Evolutionary conservation across 2,888 invertebrate species (phyloP), one percentile per base, ranked within the genome.

Genomic region (Mactromeris polynyma): DNA sequence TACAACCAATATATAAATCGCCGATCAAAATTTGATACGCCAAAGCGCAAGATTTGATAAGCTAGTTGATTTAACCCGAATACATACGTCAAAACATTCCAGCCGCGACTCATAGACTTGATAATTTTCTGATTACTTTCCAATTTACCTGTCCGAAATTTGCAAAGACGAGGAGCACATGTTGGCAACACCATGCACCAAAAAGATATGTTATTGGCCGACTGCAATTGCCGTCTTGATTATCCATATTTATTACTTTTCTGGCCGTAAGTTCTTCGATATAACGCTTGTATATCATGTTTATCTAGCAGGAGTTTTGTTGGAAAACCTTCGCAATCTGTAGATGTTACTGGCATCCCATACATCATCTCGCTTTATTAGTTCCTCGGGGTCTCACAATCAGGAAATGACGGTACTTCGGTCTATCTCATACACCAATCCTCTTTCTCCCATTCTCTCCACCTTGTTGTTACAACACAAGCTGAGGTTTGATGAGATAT

Each of bases 311-410:
- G 3, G 26, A 73, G 33, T 36, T 33, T 33, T 33, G 36, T 33
- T 36, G 19, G 73, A 73, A 33, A 73, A 64, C 58, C 19, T 7
- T 33, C 2, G 4, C 36, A 73, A 36, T 36, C 73, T 33, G 73
- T 33, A 26, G 36, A 73, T 2, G 73, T 73, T 73, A 36, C 73
- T 33, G 36, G 36, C 58, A 46, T 54, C 82, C 51, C 73, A 87
- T 77, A 73, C 54, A 87, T 82, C 86, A 78, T 87, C 40, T 82
- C 38, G 51, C 58, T 82, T 82, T 87, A 87, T 87, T 87, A 78
- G 54, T 31, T 84, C 84, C 51, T 84, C 38, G 38, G 79, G 40
- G 42, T n/a, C 51, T 54, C 36, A 33, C 51, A 51, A 77, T 78
- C 54, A 77, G 84, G 84, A 84, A 84, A 84, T 83, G 31, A 33